A percentile compares a stretch with the other conserved stretches of the same genome.
Conservation (phyloP, 2,113 vertebrate species). For the Myanophis thanlyinensis region DNA sequence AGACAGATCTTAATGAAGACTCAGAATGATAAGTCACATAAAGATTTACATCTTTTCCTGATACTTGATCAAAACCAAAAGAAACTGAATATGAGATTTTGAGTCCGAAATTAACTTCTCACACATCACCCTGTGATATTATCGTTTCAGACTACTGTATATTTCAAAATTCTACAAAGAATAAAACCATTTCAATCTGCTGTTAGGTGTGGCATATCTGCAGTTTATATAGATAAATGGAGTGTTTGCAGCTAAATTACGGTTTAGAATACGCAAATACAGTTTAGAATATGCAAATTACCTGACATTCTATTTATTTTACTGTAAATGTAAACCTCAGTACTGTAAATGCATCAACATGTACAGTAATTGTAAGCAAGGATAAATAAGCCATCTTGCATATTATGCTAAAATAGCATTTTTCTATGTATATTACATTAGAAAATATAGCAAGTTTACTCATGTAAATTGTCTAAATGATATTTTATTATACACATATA, state of each 20-base stretch:
- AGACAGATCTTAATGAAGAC: not conserved
- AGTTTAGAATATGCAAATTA: not conserved
- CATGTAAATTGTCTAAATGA: slow-evolving; percentile 28
- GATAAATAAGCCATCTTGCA: not conserved
- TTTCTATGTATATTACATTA: not conserved
- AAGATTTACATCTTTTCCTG: not conserved
- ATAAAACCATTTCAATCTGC: not conserved
- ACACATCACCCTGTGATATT: not conserved
- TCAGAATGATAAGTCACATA: not conserved
- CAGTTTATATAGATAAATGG: not conserved
- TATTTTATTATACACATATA: not conserved
- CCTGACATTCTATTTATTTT: not conserved
- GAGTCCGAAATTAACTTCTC: not conserved
- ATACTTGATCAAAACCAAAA: not conserved
- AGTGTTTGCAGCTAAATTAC: not conserved
- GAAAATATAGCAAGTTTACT: slow-evolving; percentile 20
- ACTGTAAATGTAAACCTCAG: not conserved
- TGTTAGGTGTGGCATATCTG: not conserved
- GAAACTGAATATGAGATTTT: not conserved
- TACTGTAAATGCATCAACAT: not conserved
- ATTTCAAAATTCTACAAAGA: not conserved
- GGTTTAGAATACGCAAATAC: no score
- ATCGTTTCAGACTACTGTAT: not conserved
- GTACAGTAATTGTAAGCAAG: not conserved
- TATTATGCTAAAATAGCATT: not conserved